Evolutionary conservation across 2,113 vertebrate genomes (phyloP).

Genomic region (Vulpes lagopus): DNA sequence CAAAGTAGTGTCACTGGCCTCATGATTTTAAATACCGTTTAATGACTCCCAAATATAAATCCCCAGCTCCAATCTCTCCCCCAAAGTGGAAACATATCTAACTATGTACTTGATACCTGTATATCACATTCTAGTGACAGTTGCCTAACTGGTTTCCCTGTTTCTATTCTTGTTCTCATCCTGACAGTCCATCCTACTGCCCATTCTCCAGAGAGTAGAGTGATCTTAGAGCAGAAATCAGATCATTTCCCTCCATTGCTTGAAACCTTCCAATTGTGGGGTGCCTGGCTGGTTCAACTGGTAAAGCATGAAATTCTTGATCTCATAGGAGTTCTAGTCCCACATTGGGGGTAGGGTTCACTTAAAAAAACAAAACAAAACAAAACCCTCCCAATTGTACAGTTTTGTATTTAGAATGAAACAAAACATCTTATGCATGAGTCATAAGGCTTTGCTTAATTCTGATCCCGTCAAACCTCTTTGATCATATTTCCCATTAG

Average conservation of each 20-base stretch:
- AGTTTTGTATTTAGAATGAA: neutral
- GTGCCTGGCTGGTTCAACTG: neutral
- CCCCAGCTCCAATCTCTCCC: neutral
- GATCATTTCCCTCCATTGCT: neutral
- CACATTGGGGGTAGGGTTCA: neutral
- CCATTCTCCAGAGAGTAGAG: neutral
- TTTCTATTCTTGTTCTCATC: neutral
- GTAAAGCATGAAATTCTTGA: neutral
- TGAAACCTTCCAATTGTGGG: neutral
- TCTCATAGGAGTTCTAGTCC: neutral
- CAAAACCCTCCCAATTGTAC: neutral
- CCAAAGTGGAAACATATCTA: neutral
- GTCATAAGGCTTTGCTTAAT: neutral
- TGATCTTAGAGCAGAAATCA: neutral
- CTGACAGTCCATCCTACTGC: neutral
- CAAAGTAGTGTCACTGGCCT: neutral
- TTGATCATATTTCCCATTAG: neutral
- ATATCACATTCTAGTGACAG: neutral
- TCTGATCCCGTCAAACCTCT: neutral
- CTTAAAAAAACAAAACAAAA: neutral
- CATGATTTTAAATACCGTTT: neutral
- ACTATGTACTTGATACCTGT: neutral
- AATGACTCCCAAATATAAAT: slow-evolving; percentile 32
- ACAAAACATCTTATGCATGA: neutral
- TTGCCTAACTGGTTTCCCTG: neutral